Evolutionary conservation across 2,113 vertebrate species (phyloP).

Genomic region (Pollachius pollachius): DNA sequence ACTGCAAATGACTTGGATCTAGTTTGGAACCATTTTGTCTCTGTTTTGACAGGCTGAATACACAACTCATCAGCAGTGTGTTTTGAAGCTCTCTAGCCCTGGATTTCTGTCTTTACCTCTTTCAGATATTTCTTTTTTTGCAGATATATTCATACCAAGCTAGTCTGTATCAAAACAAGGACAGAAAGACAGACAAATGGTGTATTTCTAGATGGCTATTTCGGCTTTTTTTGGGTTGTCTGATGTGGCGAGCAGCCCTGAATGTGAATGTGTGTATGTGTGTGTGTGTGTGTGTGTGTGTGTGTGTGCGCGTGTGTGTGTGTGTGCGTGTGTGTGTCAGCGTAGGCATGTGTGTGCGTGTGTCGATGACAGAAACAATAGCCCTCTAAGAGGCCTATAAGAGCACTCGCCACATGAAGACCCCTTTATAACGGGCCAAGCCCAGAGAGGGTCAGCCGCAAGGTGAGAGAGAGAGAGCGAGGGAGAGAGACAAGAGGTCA

Average conservation of each 20-base stretch:
- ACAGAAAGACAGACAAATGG: constrained; percentile 16
- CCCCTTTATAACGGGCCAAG: constrained; percentile 87
- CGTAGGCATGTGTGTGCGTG: constrained; percentile 72
- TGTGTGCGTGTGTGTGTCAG: constrained; percentile 22
- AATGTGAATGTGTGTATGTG: not conserved
- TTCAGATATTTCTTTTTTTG: no score
- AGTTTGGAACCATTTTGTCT: no score
- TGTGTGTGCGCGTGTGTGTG: constrained; percentile 4
- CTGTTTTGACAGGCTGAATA: no score
- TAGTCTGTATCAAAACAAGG: not conserved
- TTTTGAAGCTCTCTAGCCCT: no score
- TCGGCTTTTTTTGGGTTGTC: no score
- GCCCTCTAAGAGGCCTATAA: constrained; percentile 86
- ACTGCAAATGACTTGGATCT: no score
- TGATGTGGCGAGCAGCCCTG: no score
- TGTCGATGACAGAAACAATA: constrained; percentile 91
- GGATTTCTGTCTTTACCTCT: no score
- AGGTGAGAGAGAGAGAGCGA: constrained; percentile 56
- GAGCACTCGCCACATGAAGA: constrained; percentile 70
- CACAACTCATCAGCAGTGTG: no score
- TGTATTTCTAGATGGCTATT: constrained; percentile 22
- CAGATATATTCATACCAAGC: no score
- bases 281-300: constrained; percentile 2
- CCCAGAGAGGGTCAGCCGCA: constrained; percentile 96
- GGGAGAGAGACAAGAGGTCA: constrained; percentile 38